Base-by-base conservation (phyloP, 2,113 vertebrate species). In the Sturnira hondurensis region DNA sequence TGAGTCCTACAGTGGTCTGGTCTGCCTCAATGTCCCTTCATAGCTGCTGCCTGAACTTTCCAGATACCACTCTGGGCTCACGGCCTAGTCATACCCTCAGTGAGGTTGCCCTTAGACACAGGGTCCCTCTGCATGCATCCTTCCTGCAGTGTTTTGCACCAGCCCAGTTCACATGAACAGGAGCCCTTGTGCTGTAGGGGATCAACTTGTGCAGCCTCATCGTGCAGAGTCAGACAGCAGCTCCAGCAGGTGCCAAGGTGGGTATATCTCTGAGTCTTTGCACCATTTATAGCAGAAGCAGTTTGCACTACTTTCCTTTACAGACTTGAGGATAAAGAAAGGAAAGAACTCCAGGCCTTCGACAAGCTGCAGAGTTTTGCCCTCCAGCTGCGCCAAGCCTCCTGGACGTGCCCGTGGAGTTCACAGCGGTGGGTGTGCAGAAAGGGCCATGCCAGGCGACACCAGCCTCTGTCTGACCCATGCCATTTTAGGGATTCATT, bases 131-230 rank as follows among this genome's bases (percentile, higher is more conserved):
- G 12, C 10, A 4, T 1, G 24, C 33, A 4, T 28, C 47, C 38
- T 73, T 22, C 3, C 1, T 16, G 47, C 2, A 0, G 6, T 9
- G 7, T 19, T 76, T 22, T 36, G 63, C 56, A 22, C 58, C 2
- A 2, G 15, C 47, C 16, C 0, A 0, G 38, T 33, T n/a, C 1
- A 0, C 20, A 5, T 31, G 52, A 3, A 10, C 10, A 24, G 10
- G 36, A 58, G 11, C 15, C 43, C 47, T 89, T 9, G 11, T 7
- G 45, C 52, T 24, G 17, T 0, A 7, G 26, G 17, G 10, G 19
- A 13, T 58, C 16, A 10, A 71, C 52, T 52, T 76, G 89, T n/a
- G 26, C 61, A n/a, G 61, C 24, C 10, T 2, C 20, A 1, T 14
- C 3, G 15, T 76, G 41, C 17, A 54, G 45, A 38, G 63, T 41